phyloP scores from a whole-genome alignment of 2,113 vertebrate species.

The Lagopus muta region DNA sequence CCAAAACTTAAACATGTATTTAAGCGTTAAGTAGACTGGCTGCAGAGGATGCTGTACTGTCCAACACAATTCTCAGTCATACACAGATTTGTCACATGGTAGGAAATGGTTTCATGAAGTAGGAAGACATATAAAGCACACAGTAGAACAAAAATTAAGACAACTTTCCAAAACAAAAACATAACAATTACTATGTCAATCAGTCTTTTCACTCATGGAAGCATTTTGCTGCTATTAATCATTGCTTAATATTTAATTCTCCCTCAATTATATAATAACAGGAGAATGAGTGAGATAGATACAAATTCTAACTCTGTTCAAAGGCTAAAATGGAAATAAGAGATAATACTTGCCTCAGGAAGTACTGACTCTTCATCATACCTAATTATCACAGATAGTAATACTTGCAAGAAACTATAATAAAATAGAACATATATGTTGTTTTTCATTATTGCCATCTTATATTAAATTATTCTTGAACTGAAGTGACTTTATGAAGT shows the following conservation, averaged over 20 bases:
- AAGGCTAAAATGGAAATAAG: neutral
- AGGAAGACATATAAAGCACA: neutral
- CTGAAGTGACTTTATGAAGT: slow-evolving; percentile 7
- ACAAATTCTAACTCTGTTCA: neutral
- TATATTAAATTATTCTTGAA: neutral
- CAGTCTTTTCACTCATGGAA: neutral
- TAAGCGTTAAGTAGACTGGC: neutral
- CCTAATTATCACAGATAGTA: neutral
- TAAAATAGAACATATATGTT: neutral
- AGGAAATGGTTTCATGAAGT: neutral
- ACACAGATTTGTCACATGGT: neutral
- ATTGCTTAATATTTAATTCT: neutral
- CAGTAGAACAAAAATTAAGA: neutral
- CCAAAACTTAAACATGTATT: neutral
- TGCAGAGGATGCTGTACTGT: neutral
- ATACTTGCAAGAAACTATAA: neutral
- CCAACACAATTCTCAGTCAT: neutral
- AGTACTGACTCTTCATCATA: neutral
- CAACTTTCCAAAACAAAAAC: neutral
- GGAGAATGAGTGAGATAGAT: neutral
- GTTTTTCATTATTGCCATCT: neutral
- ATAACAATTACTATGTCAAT: neutral
- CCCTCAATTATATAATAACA: neutral
- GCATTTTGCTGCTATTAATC: neutral
- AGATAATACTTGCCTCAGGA: neutral